These are phyloP conservation scores for Leptinotarsa rubiginosa DNA, from an alignment of 2,888 invertebrate genomes.

Conservation along the genomic window DNA sequence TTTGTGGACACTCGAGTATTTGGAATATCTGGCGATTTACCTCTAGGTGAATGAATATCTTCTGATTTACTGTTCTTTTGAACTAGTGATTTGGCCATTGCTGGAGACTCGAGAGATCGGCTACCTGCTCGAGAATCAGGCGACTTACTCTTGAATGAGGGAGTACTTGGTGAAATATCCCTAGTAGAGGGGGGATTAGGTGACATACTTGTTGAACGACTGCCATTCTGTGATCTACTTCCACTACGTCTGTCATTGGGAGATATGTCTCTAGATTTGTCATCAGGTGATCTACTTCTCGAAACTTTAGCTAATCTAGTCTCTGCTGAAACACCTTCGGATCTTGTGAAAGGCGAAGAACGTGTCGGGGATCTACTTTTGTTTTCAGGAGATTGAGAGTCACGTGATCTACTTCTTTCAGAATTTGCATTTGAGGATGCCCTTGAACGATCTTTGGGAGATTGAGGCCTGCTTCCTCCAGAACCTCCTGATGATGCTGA, in stretches of 20 bases:
- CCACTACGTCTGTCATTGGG: neutral
- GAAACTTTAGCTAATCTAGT: conserved; percentile 10
- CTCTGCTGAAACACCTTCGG: conserved; percentile 30
- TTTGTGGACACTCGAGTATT: neutral
- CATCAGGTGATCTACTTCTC: conserved; percentile 30
- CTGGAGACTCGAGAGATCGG: neutral
- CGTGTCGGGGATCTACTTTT: conserved; percentile 9
- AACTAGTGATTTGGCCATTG: conserved; percentile 1
- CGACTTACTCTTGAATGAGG: conserved; percentile 6
- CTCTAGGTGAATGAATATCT: neutral
- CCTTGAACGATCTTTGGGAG: conserved; percentile 34
- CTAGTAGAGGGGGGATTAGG: neutral
- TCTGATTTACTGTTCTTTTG: neutral
- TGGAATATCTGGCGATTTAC: conserved; percentile 16
- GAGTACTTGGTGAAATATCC: neutral
- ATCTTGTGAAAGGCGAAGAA: conserved; percentile 20
- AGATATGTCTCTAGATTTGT: neutral
- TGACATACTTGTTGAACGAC: neutral
- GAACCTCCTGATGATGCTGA: conserved; percentile 53
- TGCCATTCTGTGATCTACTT: neutral
- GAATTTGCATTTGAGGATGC: conserved; percentile 47
- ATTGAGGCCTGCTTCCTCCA: conserved; percentile 42
- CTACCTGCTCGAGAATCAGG: neutral
- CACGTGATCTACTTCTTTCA: conserved; percentile 33
- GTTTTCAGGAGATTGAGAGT: neutral